A percentile compares a stretch with the other conserved stretches of the same genome.
Conservation (phyloP, 2,113 vertebrate genomes). For the Centropus unirufus region DNA sequence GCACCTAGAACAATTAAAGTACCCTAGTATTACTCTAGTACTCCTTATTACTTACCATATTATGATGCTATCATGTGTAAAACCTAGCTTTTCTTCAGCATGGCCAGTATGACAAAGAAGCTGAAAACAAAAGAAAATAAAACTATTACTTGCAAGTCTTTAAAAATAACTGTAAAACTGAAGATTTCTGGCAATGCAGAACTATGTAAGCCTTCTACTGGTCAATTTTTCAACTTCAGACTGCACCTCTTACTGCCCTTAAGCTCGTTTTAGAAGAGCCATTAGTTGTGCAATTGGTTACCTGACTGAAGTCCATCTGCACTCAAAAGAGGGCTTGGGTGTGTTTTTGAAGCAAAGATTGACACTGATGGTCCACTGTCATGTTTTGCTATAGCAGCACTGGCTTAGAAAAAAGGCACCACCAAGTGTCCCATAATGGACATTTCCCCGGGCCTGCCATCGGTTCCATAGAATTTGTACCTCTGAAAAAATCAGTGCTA, state of each 20-base stretch:
- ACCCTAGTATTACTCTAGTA: background rate
- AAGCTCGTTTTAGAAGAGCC: background rate
- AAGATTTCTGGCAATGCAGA: background rate
- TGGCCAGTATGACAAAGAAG: constrained; percentile 94
- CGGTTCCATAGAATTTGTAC: rapidly evolving
- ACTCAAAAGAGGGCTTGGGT: background rate
- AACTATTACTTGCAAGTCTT: background rate
- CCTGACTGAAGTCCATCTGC: background rate
- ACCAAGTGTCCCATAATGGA: background rate
- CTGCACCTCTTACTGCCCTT: background rate
- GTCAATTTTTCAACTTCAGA: background rate
- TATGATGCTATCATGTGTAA: constrained; percentile 97
- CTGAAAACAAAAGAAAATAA: constrained; percentile 74
- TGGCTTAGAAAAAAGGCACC: too few relatives aligned
- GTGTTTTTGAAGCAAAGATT: background rate
- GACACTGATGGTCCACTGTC: background rate
- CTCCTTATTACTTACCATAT: constrained; percentile 87
- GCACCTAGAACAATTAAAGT: background rate
- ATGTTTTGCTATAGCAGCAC: background rate
- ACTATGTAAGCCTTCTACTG: background rate
- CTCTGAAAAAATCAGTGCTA: background rate
- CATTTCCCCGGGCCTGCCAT: background rate
- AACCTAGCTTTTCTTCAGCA: constrained; percentile 93
- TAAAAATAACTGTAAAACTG: background rate
- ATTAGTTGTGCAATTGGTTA: background rate